phyloP scores from a whole-genome alignment of 2,888 invertebrate species.

The Ormyrus nitidulus region DNA sequence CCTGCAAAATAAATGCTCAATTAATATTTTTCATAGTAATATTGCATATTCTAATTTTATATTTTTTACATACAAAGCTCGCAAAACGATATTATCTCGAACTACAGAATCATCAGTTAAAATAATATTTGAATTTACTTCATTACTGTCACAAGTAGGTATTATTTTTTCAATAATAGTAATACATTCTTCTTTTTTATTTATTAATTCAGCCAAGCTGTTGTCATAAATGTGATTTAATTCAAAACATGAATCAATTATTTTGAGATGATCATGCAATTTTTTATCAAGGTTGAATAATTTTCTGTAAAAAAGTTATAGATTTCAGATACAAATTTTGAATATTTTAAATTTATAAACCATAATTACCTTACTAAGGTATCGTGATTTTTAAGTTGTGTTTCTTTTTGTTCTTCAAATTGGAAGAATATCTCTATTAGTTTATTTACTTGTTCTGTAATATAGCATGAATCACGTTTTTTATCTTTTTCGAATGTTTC shows the following conservation, averaged over 20 bases:
- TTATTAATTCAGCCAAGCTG: conserved; percentile 17
- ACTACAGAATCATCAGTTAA: conserved; percentile 39
- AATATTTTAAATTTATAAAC: background rate
- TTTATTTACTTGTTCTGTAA: conserved; percentile 23
- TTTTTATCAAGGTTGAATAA: conserved; percentile 33
- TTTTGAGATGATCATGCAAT: conserved; percentile 13
- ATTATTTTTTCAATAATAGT: background rate
- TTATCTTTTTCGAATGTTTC: conserved; percentile 74
- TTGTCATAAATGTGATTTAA: conserved; percentile 17
- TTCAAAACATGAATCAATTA: conserved; percentile 23
- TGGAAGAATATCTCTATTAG: conserved; percentile 62
- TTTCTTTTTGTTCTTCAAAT: conserved; percentile 78
- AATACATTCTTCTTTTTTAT: background rate
- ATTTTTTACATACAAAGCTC: conserved; percentile 37
- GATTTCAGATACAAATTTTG: background rate
- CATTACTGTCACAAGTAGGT: background rate
- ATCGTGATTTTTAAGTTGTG: conserved; percentile 74
- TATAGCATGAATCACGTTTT: conserved; percentile 51
- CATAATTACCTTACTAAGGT: conserved; percentile 38
- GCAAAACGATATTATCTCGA: conserved; percentile 42
- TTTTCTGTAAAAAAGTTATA: conserved; percentile 21
- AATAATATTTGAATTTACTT: conserved; percentile 3
- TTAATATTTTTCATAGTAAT: background rate
- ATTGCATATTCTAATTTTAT: too few relatives aligned
- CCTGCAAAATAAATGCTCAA: conserved; percentile 6